A percentile compares a stretch with the other conserved stretches of the same genome.
These are phyloP conservation scores for Cossypha caffra DNA, from an alignment of 2,797 vertebrate genomes.

Conservation along the genomic window DNA sequence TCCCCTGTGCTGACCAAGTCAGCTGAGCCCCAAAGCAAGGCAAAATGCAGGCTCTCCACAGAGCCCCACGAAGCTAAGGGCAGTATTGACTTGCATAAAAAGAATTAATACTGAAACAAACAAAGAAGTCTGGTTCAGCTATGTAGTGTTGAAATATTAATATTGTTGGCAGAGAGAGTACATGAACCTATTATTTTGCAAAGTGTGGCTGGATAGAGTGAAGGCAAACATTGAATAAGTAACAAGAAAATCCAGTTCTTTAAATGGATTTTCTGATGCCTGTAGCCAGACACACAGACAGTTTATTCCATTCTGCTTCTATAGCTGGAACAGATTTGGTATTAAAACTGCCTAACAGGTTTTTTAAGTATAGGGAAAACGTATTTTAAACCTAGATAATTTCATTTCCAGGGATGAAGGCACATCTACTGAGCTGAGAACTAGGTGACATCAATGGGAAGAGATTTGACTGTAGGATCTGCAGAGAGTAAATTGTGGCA, in stretches of 20 bases:
- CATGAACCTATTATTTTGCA: background rate
- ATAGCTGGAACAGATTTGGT: background rate
- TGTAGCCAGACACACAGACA: background rate
- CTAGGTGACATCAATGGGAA: background rate
- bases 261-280: background rate
- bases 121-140: background rate
- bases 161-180: background rate
- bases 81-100: background rate
- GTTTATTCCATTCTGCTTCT: background rate
- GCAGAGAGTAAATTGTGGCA: background rate
- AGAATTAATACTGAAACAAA: conserved; percentile 18
- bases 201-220: background rate
- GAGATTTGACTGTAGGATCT: background rate
- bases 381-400: background rate
- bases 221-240: conserved; percentile 2
- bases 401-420: background rate
- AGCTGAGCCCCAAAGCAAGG: background rate
- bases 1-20: background rate
- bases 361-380: background rate
- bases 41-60: background rate
- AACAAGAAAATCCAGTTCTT: background rate
- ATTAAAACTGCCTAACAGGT: background rate
- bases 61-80: background rate
- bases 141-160: conserved; percentile 47
- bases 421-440: background rate